Evolutionary conservation across 1,140 invertebrate genomes (phyloP), one percentile per base, ranked within the genome.

Genomic region (Drosophila gunungcola): DNA sequence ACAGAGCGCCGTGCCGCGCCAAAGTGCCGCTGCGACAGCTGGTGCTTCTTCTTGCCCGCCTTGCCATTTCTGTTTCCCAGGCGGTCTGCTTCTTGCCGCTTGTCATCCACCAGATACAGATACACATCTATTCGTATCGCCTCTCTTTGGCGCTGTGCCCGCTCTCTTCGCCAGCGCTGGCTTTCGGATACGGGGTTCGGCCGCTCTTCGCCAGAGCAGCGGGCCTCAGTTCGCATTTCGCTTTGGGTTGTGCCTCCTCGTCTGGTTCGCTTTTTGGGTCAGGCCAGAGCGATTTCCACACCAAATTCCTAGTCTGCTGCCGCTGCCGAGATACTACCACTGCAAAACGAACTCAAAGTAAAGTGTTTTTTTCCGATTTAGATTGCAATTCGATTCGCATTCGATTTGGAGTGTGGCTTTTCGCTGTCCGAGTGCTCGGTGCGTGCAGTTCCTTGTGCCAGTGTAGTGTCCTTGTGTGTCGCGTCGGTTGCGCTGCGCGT

Each of bases 181-280:
- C 51, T 29, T 55, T 60, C 10, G 36, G 52, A 51, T 51, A 43
- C 45, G 58, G 78, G 83, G 83, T 79, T 83, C 72, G 79, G 43
- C 13, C 39, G 75, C 83, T 86, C 83, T 86, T 85, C 69, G 62
- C 60, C 57, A 60, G 56, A 84, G 72, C 58, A 46, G 42, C 65
- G 62, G 38, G 73, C 54, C 81, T 85, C 83, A 91, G 89, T 91
- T 91, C 86, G 89, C 76, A 74, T 91, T 91, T 91, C 79, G 90
- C 84, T 91, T 91, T 91, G 89, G 89, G 84, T 91, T 86, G 90
- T 90, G 78, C 79, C 84, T 75, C 73, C 78, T 91, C 91, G 85
- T 89, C 84, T 89, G 80, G 75, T 85, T 85, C 72, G 84, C 83
- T 88, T 89, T 74, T 86, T 86, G 82, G 83, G 81, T 85, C 81